Conservation (phyloP, 2,113 vertebrate genomes). For the Setophaga petechia region DNA sequence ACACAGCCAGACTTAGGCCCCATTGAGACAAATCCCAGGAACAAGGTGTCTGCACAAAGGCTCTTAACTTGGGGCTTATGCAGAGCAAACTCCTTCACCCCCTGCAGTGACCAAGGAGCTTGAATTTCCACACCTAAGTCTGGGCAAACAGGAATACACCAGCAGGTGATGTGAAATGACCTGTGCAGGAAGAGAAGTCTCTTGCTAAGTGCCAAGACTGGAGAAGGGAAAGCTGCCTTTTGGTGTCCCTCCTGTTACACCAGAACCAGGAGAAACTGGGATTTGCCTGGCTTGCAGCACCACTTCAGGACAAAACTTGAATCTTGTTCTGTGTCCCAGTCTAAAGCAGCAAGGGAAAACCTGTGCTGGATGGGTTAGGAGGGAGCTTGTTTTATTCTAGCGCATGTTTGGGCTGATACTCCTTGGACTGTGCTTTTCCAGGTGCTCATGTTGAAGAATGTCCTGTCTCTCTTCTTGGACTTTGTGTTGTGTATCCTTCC, state of each 20-base stretch:
- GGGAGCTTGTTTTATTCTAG: neutral
- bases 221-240: neutral
- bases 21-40: neutral
- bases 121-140: neutral
- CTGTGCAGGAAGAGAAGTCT: neutral
- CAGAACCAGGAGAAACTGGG: neutral
- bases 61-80: constrained; percentile 1
- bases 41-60: neutral
- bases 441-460: neutral
- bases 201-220: neutral
- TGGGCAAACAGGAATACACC: neutral
- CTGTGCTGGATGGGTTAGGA: neutral
- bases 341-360: neutral
- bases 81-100: neutral
- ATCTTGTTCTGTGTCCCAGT: neutral
- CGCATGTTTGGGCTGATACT: accelerated
- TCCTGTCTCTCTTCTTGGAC: neutral
- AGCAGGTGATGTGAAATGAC: neutral
- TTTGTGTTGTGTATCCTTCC: neutral
- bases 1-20: neutral
- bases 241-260: too few species aligned
- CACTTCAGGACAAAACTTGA: neutral
- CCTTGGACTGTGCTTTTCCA: neutral
- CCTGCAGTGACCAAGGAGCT: neutral
- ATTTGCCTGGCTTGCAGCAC: neutral